Conservation (phyloP, 2,113 vertebrate species). For the Girardinichthys multiradiatus region DNA sequence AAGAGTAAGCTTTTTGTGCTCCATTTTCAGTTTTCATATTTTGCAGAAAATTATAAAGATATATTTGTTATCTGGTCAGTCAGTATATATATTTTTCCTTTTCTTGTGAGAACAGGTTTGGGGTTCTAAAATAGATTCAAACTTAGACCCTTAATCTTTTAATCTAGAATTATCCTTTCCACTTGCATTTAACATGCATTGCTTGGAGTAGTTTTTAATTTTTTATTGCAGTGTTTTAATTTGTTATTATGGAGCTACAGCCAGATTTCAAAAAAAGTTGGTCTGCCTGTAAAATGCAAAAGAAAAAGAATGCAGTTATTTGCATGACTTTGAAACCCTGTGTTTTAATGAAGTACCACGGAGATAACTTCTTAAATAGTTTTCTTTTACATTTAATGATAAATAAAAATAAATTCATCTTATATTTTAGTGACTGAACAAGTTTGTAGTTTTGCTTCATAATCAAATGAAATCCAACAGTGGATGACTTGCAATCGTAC, state of each 20-base stretch:
- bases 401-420: neutral
- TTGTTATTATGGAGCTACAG: slow-evolving; percentile 29
- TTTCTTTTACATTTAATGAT: too few species aligned
- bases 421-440: neutral
- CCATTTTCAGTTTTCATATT: neutral
- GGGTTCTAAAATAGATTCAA: slow-evolving; percentile 22
- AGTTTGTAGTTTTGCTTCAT: neutral
- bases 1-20: too few species aligned
- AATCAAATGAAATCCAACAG: neutral
- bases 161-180: slow-evolving; percentile 44
- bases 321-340: too few species aligned
- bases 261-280: slow-evolving; percentile 2
- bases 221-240: neutral
- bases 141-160: slow-evolving; percentile 43
- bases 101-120: slow-evolving; percentile 16
- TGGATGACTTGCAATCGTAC: neutral
- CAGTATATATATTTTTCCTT: slow-evolving; percentile 45
- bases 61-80: slow-evolving; percentile 68
- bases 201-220: slow-evolving; percentile 40
- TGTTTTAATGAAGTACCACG: too few species aligned
- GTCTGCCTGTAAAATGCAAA: neutral
- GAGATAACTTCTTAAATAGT: too few species aligned
- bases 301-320: neutral
- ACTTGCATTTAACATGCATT: slow-evolving; percentile 55
- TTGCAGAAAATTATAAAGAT: neutral